Base-by-base conservation (phyloP, 2,113 vertebrate genomes). In the Martes martes region DNA sequence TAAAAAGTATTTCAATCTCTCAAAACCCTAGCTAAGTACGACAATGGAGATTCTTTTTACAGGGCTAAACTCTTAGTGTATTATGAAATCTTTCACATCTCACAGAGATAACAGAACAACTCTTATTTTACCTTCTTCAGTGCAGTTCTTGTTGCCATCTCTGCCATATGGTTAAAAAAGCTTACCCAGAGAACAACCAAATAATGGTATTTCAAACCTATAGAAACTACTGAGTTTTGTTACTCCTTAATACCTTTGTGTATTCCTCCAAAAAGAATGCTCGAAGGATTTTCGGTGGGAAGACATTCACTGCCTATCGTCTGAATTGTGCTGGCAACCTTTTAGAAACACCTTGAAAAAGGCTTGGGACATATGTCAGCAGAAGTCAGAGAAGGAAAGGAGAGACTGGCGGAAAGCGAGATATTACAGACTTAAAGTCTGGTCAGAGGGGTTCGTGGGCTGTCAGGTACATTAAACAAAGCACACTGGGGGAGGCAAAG, bases 101-200 rank as follows among this genome's bases (percentile, higher is more conserved):
- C 79, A 86, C 26, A 55, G 61, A 94, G 63, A 69, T 73, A 65
- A 85, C 50, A 93, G 59, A 84, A 90, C 39, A 33, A 86, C 50
- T 83, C 89, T 96, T 71, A 92, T 80, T 95, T 83, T 73, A 31
- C 67, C 36, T 94, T 91, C 47, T 33, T 45, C 76, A 24, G 1
- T 18, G 33, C 36, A 84, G 57, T 85, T 91, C 76, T 88, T 55
- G 83, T 71, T 36, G 50, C 23, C 88, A 47, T 21, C 23, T 92
- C 84, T 55, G 50, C 89, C 96, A 96, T 97, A 96, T 96, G 97
- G 80, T 97, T 96, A n/a, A 47, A 86, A 85, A 87, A 73, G 73
- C 52, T 91, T 94, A 83, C 39, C 81, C 71, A 4, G 78, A 74
- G 61, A 42, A 87, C 39, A 95, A 90, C 47, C 76, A 86, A 90